These are phyloP conservation scores for Melieria crassipennis DNA, from an alignment of 2,888 invertebrate genomes.

Conservation along the genomic window DNA sequence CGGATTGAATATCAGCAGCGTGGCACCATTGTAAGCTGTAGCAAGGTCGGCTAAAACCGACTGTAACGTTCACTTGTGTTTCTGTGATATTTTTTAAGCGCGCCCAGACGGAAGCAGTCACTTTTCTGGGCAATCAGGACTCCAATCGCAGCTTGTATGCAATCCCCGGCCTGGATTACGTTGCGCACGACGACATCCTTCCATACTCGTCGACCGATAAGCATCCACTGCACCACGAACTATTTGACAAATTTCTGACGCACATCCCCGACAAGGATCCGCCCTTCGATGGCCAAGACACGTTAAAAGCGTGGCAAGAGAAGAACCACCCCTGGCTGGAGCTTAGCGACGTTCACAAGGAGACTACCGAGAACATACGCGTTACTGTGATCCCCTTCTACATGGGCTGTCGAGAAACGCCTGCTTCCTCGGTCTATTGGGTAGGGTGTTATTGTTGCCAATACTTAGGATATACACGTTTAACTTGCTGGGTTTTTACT, in stretches of 20 bases:
- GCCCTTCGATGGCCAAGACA: conserved; percentile 88
- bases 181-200: conserved; percentile 96
- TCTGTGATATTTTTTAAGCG: conserved; percentile 67
- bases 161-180: conserved; percentile 97
- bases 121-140: conserved; percentile 95
- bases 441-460: conserved; percentile 43
- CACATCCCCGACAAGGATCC: conserved; percentile 83
- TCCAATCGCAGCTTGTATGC: conserved; percentile 94
- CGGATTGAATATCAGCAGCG: too few relatives aligned
- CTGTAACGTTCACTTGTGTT: not conserved
- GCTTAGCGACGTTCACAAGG: conserved; percentile 94
- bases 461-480: not conserved
- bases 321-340: conserved; percentile 98
- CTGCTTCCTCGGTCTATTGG: conserved; percentile 91
- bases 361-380: conserved; percentile 87
- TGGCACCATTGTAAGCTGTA: too few relatives aligned
- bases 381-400: conserved; percentile 99
- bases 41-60: not conserved
- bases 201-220: conserved; percentile 89
- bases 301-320: conserved; percentile 93
- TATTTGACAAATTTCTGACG: conserved; percentile 94
- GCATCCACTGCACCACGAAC: conserved; percentile 91
- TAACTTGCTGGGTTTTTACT: conserved; percentile 35
- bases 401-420: conserved; percentile 93
- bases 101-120: conserved; percentile 98